A percentile compares a stretch with the other conserved stretches of the same genome.
phyloP scores from a whole-genome alignment of 1,140 invertebrate genomes.

The Drosophila truncata region DNA sequence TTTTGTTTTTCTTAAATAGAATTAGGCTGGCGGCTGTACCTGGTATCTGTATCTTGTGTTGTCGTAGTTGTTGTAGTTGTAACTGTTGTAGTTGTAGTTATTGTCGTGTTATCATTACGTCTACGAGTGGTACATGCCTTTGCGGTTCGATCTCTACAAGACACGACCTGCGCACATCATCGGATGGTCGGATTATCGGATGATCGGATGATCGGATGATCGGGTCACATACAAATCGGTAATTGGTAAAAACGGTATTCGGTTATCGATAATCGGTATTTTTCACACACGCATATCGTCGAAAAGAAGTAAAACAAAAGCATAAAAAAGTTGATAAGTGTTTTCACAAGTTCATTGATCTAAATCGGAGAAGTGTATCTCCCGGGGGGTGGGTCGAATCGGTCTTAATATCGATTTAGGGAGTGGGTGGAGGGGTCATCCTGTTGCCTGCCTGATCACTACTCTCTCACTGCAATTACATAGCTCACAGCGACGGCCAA shows the following conservation, averaged over 20 bases:
- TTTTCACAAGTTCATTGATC: conserved; percentile 24
- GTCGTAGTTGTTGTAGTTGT: conserved; percentile 72
- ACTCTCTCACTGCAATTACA: conserved; percentile 41
- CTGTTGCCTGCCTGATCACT: conserved; percentile 27
- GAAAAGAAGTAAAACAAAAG: conserved; percentile 55
- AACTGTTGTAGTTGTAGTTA: conserved; percentile 70
- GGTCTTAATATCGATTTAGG: not conserved
- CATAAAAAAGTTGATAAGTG: conserved; percentile 57
- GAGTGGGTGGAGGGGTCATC: not conserved
- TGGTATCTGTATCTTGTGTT: conserved; percentile 82
- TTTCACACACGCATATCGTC: conserved; percentile 26
- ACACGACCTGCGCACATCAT: conserved; percentile 76
- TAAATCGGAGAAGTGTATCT: conserved; percentile 3
- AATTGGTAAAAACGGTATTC: conserved; percentile 37
- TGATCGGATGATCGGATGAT: conserved; percentile 18
- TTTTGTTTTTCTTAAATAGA: conserved; percentile 19
- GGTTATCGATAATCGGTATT: conserved; percentile 36
- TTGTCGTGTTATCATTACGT: conserved; percentile 80
- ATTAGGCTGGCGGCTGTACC: conserved; percentile 66
- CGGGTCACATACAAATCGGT: conserved; percentile 41
- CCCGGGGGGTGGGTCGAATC: not conserved
- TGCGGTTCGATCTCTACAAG: conserved; percentile 77
- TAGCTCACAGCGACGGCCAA: conserved; percentile 15
- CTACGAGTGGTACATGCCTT: conserved; percentile 80
- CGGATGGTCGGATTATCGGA: conserved; percentile 21